These are phyloP conservation scores for Synergus umbraculus DNA, from an alignment of 2,888 invertebrate species.

Conservation along the genomic window DNA sequence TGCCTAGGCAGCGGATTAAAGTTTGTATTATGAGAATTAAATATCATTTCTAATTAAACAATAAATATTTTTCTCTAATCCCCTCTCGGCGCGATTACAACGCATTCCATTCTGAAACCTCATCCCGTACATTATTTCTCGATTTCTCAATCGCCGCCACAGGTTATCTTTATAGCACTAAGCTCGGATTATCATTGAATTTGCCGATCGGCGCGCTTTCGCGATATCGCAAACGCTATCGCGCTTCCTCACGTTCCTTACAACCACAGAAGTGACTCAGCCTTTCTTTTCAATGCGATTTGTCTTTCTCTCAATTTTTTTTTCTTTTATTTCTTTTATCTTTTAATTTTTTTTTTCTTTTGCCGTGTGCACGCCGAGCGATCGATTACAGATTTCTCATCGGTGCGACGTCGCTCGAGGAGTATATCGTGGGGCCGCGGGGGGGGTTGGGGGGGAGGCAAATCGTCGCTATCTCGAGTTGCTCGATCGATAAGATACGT, in stretches of 20 bases:
- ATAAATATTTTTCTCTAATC: neutral
- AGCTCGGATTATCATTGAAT: constrained; percentile 30
- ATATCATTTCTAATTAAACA: neutral
- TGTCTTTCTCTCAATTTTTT: neutral
- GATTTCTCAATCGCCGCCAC: constrained; percentile 28
- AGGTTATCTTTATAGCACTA: constrained; percentile 23
- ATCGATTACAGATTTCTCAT: constrained; percentile 34
- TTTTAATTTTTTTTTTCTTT: neutral
- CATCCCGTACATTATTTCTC: constrained; percentile 24
- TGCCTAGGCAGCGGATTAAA: neutral
- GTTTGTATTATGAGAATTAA: neutral
- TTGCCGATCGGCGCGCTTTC: constrained; percentile 29
- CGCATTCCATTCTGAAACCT: constrained; percentile 17
- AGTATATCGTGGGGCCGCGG: neutral
- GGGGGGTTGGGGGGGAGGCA: neutral
- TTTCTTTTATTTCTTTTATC: neutral
- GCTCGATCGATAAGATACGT: constrained; percentile 26
- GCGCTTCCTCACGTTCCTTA: constrained; percentile 17
- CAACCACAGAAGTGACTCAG: constrained; percentile 25
- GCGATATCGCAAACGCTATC: constrained; percentile 36
- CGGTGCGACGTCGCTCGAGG: neutral
- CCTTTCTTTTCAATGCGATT: constrained; percentile 27
- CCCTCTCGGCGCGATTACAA: neutral
- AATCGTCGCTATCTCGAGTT: neutral
- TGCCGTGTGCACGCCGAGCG: neutral